A percentile compares a stretch with the other conserved stretches of the same genome.
Evolutionary conservation across 2,113 vertebrate species (phyloP).

Genomic region (Eolophus roseicapilla): DNA sequence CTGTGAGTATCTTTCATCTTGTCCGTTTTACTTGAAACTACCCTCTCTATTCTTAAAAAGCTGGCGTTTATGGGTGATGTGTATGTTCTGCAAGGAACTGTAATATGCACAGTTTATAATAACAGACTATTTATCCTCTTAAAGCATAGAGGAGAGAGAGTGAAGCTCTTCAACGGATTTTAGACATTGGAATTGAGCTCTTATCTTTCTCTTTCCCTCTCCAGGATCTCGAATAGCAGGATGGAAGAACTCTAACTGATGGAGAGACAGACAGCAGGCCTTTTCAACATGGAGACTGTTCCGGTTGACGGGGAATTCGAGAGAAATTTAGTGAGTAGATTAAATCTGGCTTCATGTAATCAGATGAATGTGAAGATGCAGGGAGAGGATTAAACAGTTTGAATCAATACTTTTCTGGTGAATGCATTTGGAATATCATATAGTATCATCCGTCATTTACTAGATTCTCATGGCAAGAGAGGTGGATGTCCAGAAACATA

Average conservation of each 20-base stretch:
- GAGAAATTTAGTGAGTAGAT: conserved; percentile 75
- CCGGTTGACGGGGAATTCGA: conserved; percentile 72
- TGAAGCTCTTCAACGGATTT: not conserved
- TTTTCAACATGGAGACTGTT: conserved; percentile 73
- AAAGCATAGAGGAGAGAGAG: not conserved
- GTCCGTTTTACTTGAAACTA: not conserved
- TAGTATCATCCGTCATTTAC: not conserved
- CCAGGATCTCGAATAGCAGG: conserved; percentile 30
- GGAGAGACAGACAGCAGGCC: not conserved
- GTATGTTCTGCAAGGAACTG: not conserved
- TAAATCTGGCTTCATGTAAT: not conserved
- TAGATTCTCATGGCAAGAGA: not conserved
- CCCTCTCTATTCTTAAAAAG: not conserved
- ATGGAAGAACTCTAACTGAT: conserved; percentile 67
- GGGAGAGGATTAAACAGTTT: not conserved
- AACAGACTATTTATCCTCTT: not conserved
- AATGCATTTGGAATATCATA: not conserved
- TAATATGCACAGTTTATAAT: not conserved
- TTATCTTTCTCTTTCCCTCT: not conserved
- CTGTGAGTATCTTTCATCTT: not conserved
- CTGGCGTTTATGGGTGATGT: not conserved
- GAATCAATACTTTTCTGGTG: not conserved
- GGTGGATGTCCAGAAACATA: not conserved
- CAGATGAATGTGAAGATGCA: not conserved
- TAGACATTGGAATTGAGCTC: not conserved